Base-by-base conservation (phyloP, 1,140 invertebrate species). In the Magallana angulata region DNA sequence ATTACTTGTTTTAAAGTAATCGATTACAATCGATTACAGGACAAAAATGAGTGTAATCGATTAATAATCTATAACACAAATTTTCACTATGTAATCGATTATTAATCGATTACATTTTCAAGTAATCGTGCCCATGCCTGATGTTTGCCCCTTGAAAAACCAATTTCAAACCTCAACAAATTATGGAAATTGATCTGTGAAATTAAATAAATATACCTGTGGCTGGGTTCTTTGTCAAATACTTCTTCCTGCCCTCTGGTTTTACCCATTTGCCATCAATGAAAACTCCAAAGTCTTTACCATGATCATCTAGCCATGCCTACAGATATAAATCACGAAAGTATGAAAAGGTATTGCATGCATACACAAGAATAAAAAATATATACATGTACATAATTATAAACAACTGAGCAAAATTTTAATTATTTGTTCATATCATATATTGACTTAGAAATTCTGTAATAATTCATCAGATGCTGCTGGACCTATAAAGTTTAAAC, bases 241-340 rank as follows among this genome's bases (percentile, higher is more conserved):
- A 93, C 11, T 89, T 91, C 86, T 93, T 91, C 84, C 93, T 89
- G 64, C 90, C 92, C 58, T 93, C 94, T 76, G 94, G 92, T 85
- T 93, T 92, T 14, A 92, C 89, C 93, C 93, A 95, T 90, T 93
- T 91, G 16, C 93, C 93, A 91, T 94, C 91, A 89, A 95, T 95
- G 85, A 94, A 95, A 86, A 93, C 91, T 81, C 94, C 94, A 92
- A 95, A 94, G 64, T 90, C 84, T 82, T 91, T 90, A 14, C 90
- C 89, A 91, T 95, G 93, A 71, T 93, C 91, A 89, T 94, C 92
- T 48, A 95, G 81, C 94, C 94, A 95, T n/a, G 92, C 92, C 94
- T 95, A 80, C 16, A 90, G 90, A 82, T 59, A 57, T 83, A 90
- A 87, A 84, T 48, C 36, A 2, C 36, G 2, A 48, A 48, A 48